A percentile compares a stretch with the other conserved stretches of the same genome.
These are phyloP conservation scores for Melanargia galathea DNA, from an alignment of 2,888 invertebrate genomes.

Conservation along the genomic window DNA sequence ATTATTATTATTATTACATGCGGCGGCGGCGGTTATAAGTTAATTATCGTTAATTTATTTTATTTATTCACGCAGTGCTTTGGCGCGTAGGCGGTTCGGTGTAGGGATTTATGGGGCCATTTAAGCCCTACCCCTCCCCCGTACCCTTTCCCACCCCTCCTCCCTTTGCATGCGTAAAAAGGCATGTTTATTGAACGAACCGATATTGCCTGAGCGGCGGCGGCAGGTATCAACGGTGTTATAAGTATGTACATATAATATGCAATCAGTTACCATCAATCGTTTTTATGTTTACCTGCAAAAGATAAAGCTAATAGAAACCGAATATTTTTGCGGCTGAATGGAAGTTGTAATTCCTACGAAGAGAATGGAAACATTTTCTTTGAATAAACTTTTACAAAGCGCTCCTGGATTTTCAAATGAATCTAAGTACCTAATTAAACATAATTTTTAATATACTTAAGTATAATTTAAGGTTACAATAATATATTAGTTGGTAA, in stretches of 20 bases:
- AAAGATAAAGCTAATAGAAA: too few relatives aligned
- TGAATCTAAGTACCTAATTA: too few relatives aligned
- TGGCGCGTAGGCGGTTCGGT: not conserved
- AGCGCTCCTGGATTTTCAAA: too few relatives aligned
- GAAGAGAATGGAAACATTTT: too few relatives aligned
- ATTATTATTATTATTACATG: not conserved
- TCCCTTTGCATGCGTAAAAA: slow-evolving; percentile 12
- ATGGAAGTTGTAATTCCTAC: too few relatives aligned
- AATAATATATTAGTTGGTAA: too few relatives aligned
- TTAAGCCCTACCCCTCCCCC: not conserved
- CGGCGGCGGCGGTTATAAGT: not conserved
- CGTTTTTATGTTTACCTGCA: too few relatives aligned
- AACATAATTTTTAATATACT: too few relatives aligned
- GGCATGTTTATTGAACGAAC: slow-evolving; percentile 12
- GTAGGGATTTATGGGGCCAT: slow-evolving; percentile 14
- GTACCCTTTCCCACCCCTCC: not conserved
- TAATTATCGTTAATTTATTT: slow-evolving; percentile 3
- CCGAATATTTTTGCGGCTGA: too few relatives aligned
- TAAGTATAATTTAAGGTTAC: too few relatives aligned
- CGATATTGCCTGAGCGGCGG: not conserved
- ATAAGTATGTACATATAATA: not conserved
- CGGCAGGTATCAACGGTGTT: not conserved
- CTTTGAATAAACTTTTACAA: too few relatives aligned
- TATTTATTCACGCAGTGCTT: slow-evolving; percentile 1
- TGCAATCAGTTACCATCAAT: not conserved